Evolutionary conservation across 1,140 invertebrate genomes (phyloP).

Genomic region (Stegodyphus mimosarum): DNA sequence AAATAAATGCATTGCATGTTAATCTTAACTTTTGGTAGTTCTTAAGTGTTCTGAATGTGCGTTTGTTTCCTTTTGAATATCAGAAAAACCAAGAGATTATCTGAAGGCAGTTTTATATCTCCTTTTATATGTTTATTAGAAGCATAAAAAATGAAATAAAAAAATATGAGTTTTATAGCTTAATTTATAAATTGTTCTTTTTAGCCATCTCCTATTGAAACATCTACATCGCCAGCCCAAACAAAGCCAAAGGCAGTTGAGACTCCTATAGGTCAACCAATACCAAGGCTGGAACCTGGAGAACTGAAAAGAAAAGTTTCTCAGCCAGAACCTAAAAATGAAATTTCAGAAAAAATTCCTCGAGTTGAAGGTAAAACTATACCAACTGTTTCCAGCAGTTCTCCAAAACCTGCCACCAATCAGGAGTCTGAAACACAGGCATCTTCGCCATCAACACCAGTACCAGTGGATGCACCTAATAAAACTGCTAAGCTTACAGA

Average conservation of each 20-base stretch:
- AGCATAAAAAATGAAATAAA: no score
- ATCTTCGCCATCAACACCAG: conserved; percentile 26
- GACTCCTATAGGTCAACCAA: conserved; percentile 1
- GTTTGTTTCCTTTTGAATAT: no score
- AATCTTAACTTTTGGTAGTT: no score
- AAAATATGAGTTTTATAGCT: no score
- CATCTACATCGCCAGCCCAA: conserved; percentile 26
- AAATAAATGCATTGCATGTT: no score
- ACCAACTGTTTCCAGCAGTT: conserved; percentile 13
- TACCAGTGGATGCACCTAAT: conserved; percentile 10
- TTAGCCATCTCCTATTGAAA: conserved; percentile 29
- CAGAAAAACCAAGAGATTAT: no score
- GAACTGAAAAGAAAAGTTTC: conserved; percentile 36
- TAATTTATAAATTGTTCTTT: not conserved
- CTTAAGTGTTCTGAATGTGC: no score
- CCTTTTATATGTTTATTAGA: no score
- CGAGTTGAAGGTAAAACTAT: conserved; percentile 40
- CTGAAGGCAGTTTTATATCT: no score
- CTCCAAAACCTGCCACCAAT: conserved; percentile 14
- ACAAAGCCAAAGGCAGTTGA: conserved; percentile 11
- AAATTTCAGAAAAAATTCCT: conserved; percentile 11
- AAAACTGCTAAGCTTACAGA: not conserved
- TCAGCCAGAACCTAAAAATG: conserved; percentile 19
- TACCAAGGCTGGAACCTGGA: conserved; percentile 43
- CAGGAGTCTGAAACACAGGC: conserved; percentile 25